Conservation (phyloP, 2,797 vertebrate genomes). For the Triplophysa bombifrons region DNA sequence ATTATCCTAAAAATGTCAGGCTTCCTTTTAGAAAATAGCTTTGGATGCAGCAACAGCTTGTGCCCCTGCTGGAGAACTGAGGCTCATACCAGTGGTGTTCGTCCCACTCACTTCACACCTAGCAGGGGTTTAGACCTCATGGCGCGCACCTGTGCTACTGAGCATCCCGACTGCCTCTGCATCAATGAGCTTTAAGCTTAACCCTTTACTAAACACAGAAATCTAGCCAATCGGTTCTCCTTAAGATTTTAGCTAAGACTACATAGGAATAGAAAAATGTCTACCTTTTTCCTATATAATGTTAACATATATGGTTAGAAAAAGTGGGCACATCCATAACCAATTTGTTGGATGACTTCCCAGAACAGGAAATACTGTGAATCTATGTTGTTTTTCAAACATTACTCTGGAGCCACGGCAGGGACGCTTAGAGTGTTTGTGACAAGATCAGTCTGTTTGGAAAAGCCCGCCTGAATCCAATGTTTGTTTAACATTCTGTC, state of each 20-base stretch:
- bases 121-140: conserved; percentile 54
- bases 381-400: not conserved
- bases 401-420: not conserved
- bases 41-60: conserved; percentile 54
- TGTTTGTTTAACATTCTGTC: not conserved
- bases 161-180: conserved; percentile 30
- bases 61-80: conserved; percentile 56
- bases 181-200: conserved; percentile 29
- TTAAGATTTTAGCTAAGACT: not conserved
- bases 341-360: not conserved
- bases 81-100: conserved; percentile 35
- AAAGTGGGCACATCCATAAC: not conserved
- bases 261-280: too few species aligned
- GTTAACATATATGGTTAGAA: too few species aligned
- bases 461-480: not conserved
- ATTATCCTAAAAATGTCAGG: conserved; percentile 21
- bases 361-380: not conserved
- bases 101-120: conserved; percentile 60
- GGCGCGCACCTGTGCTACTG: conserved; percentile 46
- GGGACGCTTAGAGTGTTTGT: not conserved
- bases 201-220: conserved; percentile 39
- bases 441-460: not conserved
- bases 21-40: conserved; percentile 41
- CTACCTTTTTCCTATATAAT: too few species aligned
- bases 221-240: conserved; percentile 23